Evolutionary conservation across 2,113 vertebrate genomes (phyloP).

Genomic region (Pipra filicauda): DNA sequence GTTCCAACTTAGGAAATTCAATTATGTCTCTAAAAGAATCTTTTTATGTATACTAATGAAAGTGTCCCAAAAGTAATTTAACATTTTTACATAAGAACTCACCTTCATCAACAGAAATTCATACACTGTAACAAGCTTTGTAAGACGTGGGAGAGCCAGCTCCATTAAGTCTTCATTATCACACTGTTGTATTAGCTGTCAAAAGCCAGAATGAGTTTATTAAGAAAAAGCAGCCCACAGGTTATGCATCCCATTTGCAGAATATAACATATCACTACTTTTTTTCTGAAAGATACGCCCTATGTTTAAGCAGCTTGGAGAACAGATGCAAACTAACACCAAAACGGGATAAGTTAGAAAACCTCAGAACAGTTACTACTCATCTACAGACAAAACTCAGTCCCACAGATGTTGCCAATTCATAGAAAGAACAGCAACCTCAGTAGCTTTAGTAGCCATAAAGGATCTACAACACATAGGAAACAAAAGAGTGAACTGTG

Average conservation of each 20-base stretch:
- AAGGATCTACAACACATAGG: neutral
- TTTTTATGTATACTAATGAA: neutral
- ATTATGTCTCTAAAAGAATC: neutral
- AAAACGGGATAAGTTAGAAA: neutral
- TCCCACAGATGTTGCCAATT: neutral
- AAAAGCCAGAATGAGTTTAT: slow-evolving; percentile 23
- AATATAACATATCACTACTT: neutral
- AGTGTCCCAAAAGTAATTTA: neutral
- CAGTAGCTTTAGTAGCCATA: neutral
- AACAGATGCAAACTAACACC: neutral
- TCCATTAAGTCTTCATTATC: slow-evolving; percentile 89
- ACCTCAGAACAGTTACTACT: neutral
- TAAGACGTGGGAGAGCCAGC: slow-evolving; percentile 84
- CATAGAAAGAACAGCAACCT: neutral
- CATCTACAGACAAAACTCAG: neutral
- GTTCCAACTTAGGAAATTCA: neutral
- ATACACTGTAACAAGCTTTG: slow-evolving; percentile 85
- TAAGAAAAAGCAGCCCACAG: neutral
- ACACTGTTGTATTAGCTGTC: slow-evolving; percentile 85
- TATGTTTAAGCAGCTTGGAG: neutral
- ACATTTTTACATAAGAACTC: neutral
- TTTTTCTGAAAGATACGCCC: neutral
- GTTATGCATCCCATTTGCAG: neutral
- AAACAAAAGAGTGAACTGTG: neutral
- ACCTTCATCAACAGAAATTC: slow-evolving; percentile 95